A percentile compares a stretch with the other conserved stretches of the same genome.
phyloP scores from a whole-genome alignment of 2,888 invertebrate species.

The Ephialtes manifestator region DNA sequence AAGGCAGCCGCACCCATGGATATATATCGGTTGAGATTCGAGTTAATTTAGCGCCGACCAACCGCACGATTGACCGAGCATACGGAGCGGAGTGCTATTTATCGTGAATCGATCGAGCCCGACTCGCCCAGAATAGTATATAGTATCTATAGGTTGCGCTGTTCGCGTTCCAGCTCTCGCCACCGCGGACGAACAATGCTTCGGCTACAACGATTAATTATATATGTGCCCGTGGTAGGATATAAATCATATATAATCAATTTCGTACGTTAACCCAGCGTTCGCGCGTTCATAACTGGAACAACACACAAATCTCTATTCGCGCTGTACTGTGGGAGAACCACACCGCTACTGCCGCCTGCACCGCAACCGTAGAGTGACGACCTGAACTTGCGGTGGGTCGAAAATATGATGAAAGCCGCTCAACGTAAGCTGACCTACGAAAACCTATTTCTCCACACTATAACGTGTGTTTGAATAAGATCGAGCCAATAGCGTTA shows the following conservation, averaged over 20 bases:
- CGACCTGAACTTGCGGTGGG: neutral
- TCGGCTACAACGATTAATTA: slow-evolving; percentile 82
- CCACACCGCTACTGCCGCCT: neutral
- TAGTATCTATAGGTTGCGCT: slow-evolving; percentile 32
- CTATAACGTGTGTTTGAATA: neutral
- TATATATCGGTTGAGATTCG: slow-evolving; percentile 63
- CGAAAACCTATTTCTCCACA: neutral
- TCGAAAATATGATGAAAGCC: slow-evolving; percentile 10
- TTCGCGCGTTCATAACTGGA: slow-evolving; percentile 46
- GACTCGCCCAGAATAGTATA: slow-evolving; percentile 31
- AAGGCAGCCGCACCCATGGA: slow-evolving; percentile 45
- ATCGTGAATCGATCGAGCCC: slow-evolving; percentile 81
- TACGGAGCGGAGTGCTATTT: slow-evolving; percentile 77
- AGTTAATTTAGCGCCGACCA: slow-evolving; percentile 77
- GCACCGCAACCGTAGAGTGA: neutral
- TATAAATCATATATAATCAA: slow-evolving; percentile 83
- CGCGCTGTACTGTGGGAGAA: slow-evolving; percentile 38
- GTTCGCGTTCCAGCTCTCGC: slow-evolving; percentile 30
- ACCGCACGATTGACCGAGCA: slow-evolving; percentile 77
- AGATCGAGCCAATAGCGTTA: neutral
- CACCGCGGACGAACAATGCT: slow-evolving; percentile 76
- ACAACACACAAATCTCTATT: slow-evolving; percentile 53
- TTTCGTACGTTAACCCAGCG: slow-evolving; percentile 72
- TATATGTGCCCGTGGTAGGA: slow-evolving; percentile 80
- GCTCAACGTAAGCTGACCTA: neutral